Evolutionary conservation across 1,140 invertebrate species (phyloP), one percentile per base, ranked within the genome.

Genomic region (Gonioctena quinquepunctata): DNA sequence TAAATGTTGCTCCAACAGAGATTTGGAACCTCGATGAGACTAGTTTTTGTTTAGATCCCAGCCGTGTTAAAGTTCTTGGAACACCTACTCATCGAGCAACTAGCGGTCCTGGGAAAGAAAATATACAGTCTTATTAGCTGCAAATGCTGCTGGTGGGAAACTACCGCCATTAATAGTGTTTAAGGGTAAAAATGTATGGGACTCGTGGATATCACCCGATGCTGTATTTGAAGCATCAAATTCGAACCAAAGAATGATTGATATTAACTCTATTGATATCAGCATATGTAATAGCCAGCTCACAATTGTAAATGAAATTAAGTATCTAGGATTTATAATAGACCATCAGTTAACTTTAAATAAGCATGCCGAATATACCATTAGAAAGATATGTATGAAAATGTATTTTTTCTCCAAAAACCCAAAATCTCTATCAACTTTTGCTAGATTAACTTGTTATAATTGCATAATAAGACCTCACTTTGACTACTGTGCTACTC

Each of bases 11-110:
- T 22, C 78, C 80, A 50, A 11, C 27, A 8, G 42, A 65, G 64
- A 80, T 82, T 49, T 83, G 76, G 71, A 82, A 83, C 61, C 21
- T 81, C 16, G 79, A 81, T 69, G 79, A 80, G 66, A 77, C 71
- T 22, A 73, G 79, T 67, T 83, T 82, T 73, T 75, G 64, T 18
- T 27, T 42, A 5, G 74, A 77, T 69, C 77, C 77, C 6, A 67
- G 64, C 19, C 80, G 80, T 77, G 76, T 73, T n/a, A 82, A 81
- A 73, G 71, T 81, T 42, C 76, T 82, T 33, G 78, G 77, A n/a
- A 49, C 52, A 64, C 57, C 78, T n/a, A 76, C 75, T 48, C 74
- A 77, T 21, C 48, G 79, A 71, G 79, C 77, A 18, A 82, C 76
- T 16, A 57, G 70, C 62, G 73, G 74, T 7, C 75, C 79, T 27